Evolutionary conservation across 2,113 vertebrate species (phyloP), one percentile per base, ranked within the genome.

Genomic region (Cinclus mexicanus): DNA sequence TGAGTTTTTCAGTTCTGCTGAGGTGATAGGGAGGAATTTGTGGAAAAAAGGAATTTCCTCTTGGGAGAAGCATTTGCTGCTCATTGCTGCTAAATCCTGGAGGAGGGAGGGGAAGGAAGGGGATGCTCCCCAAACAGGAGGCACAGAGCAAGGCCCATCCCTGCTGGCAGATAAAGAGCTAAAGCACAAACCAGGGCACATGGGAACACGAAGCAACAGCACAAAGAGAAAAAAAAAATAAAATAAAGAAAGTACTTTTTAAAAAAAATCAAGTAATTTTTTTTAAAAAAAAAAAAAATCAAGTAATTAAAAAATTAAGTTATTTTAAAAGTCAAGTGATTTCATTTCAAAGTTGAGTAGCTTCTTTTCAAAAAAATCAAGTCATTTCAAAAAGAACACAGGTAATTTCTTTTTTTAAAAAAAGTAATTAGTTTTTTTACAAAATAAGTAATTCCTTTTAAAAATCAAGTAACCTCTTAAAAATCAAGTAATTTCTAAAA

Each of bases 161-260:
- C 56, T 70, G 69, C 69, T 33, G 89, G 26, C 68, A 74, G 68
- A 24, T 44, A 80, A 67, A 59, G 93, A 56, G 60, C 35, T 60
- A 41, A 85, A 93, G 78, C 82, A 78, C 74, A 87, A 89, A 79
- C 12, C 25, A 41, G 49, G 74, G 35, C 10, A 21, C 9, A 41
- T 22, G 23, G 28, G 44, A 63, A 63, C 75, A 41, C 2, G 11
- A 85, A 91, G 78, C 83, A 46, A 83, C n/a, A 46, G 78, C 93
- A 79, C 23, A 55, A 50, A 60, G 5, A 60, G 77, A 9, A 49
- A 82, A 83, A 82, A 18, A 21, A 37, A 37, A 37, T n/a, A 28
- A 55, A 29, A 39, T 1, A 0, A 6, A 68, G 23, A 9, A 1
- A 6, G 18, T 41, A 22, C 3, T 47, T 67, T 31, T 3, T 37